A percentile compares a stretch with the other conserved stretches of the same genome.
Conservation (phyloP, 1,140 invertebrate species). For the Bombus difficillimus region DNA sequence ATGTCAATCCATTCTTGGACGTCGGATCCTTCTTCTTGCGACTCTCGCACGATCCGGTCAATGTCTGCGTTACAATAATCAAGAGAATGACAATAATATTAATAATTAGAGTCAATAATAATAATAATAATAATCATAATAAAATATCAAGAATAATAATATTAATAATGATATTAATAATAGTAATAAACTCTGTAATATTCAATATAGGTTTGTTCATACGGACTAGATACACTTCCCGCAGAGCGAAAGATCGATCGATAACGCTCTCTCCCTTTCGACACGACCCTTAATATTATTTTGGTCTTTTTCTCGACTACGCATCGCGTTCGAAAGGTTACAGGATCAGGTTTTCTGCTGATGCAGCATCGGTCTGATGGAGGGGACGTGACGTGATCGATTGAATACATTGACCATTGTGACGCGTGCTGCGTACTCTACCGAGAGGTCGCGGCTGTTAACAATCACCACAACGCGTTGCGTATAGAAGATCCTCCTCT, state of each 20-base stretch:
- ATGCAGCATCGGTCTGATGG: background rate
- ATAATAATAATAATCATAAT: constrained; percentile 68
- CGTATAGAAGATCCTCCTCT: background rate
- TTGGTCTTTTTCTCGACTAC: background rate
- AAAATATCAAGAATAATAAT: constrained; percentile 62
- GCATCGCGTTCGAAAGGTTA: constrained; percentile 5
- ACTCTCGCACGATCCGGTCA: background rate
- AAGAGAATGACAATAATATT: constrained; percentile 40
- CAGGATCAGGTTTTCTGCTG: background rate
- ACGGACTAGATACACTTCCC: constrained; percentile 79
- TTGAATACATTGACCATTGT: constrained; percentile 47
- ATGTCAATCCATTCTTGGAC: background rate
- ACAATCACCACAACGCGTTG: constrained; percentile 21
- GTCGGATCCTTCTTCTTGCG: background rate
- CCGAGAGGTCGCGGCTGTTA: constrained; percentile 32
- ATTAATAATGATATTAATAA: constrained; percentile 69
- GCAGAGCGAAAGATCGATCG: constrained; percentile 54
- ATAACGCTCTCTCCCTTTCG: constrained; percentile 46
- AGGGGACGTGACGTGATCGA: constrained; percentile 49
- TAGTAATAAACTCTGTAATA: constrained; percentile 78
- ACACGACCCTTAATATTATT: constrained; percentile 45
- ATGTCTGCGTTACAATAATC: constrained; percentile 21
- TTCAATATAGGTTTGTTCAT: constrained; percentile 79
- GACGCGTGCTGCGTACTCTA: constrained; percentile 35
- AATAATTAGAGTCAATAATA: constrained; percentile 64